These are phyloP conservation scores for Carlito syrichta DNA, from an alignment of 2,113 vertebrate genomes.

Conservation along the genomic window DNA sequence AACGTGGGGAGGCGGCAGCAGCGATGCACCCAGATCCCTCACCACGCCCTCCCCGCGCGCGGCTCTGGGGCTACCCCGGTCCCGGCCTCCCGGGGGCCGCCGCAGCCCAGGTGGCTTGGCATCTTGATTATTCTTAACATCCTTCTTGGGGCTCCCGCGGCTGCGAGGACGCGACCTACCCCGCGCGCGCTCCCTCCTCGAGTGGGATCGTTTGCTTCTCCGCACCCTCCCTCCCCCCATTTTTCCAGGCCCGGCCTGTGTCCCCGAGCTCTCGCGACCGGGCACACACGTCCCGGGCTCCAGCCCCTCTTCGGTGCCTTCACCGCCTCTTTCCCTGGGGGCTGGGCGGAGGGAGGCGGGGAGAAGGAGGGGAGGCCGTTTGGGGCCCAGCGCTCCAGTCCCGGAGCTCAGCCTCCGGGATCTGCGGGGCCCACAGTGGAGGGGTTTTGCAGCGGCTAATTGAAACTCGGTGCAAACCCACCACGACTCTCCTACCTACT, in stretches of 20 bases:
- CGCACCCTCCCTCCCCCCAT: rapidly evolving
- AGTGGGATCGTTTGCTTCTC: not conserved
- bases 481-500: not conserved
- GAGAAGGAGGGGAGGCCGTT: not conserved
- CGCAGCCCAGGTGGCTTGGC: not conserved
- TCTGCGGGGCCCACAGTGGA: not conserved
- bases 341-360: not conserved
- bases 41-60: not conserved
- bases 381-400: not conserved
- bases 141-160: not conserved
- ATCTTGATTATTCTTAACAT: rapidly evolving
- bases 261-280: not conserved
- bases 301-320: not conserved
- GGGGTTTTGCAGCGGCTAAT: not conserved
- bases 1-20: too few relatives aligned
- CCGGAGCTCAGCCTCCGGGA: not conserved
- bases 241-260: not conserved
- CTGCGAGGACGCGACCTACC: not conserved
- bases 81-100: not conserved
- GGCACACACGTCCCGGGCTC: not conserved
- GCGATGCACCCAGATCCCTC: not conserved
- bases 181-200: not conserved
- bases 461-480: not conserved
- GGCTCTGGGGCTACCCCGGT: not conserved
- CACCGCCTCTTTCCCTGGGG: not conserved